Percentiles rank a stretch among this genome's conserved stretches.
phyloP scores from a whole-genome alignment of 2,888 invertebrate genomes.

The Idaea straminata region DNA sequence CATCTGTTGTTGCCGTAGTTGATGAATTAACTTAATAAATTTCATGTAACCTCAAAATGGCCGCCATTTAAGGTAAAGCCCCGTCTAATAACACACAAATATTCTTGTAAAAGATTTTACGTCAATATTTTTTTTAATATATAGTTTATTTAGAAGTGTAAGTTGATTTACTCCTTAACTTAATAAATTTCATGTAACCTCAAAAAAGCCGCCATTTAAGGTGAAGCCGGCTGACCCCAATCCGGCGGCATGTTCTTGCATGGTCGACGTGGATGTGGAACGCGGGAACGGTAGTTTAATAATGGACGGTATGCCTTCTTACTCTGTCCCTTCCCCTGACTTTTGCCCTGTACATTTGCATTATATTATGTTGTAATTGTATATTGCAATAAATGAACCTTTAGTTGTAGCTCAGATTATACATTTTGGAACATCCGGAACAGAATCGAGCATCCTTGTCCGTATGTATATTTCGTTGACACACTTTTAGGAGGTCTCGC shows the following conservation, averaged over 20 bases:
- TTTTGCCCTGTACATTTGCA: slow-evolving; percentile 40
- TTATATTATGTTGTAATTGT: neutral
- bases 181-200: slow-evolving; percentile 24
- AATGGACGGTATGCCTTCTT: slow-evolving; percentile 53
- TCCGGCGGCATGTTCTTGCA: slow-evolving; percentile 45
- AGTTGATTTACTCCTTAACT: neutral
- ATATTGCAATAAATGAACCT: neutral
- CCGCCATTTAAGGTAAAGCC: slow-evolving; percentile 33
- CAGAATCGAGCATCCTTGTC: neutral
- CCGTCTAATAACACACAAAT: too few species aligned
- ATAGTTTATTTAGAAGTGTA: neutral
- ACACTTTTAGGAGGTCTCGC: slow-evolving; percentile 70
- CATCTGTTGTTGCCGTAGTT: too few species aligned
- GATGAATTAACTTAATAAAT: slow-evolving; percentile 21
- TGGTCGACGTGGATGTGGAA: slow-evolving; percentile 62
- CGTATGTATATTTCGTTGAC: slow-evolving; percentile 57
- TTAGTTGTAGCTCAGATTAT: slow-evolving; percentile 2
- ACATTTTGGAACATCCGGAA: neutral
- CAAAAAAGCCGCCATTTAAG: slow-evolving; percentile 35
- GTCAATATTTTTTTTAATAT: too few species aligned
- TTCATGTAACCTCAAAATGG: slow-evolving; percentile 27
- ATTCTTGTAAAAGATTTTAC: too few species aligned
- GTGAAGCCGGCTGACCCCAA: slow-evolving; percentile 45
- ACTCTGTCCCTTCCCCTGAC: slow-evolving; percentile 55
- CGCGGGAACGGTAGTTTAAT: slow-evolving; percentile 69